Percentiles rank a stretch among this genome's conserved stretches.
Conservation (phyloP, 2,113 vertebrate genomes). For the Ammospiza nelsoni region DNA sequence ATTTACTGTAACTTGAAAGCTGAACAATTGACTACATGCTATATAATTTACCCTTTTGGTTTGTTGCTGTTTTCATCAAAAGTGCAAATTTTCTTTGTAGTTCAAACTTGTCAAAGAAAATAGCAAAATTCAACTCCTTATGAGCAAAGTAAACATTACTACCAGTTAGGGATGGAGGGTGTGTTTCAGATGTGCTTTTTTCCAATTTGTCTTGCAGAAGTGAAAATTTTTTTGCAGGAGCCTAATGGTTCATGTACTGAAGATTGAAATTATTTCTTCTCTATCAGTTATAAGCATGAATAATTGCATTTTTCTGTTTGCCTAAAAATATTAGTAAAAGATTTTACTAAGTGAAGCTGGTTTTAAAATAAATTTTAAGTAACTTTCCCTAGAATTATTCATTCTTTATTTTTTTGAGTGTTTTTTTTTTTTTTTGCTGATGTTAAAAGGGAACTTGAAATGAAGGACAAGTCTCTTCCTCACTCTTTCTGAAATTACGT, state of each 20-base stretch:
- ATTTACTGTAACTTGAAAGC: neutral
- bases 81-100: neutral
- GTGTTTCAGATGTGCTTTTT: neutral
- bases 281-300: neutral
- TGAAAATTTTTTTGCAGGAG: neutral
- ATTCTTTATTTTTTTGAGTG: neutral
- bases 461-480: neutral
- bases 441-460: neutral
- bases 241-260: neutral
- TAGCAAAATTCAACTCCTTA: neutral
- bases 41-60: accelerated
- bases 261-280: neutral
- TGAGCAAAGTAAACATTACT: neutral
- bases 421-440: neutral
- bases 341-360: neutral
- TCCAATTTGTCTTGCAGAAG: neutral
- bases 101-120: neutral
- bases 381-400: neutral
- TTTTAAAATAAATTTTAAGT: neutral
- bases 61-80: neutral
- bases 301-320: neutral
- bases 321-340: neutral
- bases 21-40: neutral
- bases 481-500: neutral
- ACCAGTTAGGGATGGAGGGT: accelerated